Base-by-base conservation (phyloP, 1,140 invertebrate genomes). In the Eurosta solidaginis region DNA sequence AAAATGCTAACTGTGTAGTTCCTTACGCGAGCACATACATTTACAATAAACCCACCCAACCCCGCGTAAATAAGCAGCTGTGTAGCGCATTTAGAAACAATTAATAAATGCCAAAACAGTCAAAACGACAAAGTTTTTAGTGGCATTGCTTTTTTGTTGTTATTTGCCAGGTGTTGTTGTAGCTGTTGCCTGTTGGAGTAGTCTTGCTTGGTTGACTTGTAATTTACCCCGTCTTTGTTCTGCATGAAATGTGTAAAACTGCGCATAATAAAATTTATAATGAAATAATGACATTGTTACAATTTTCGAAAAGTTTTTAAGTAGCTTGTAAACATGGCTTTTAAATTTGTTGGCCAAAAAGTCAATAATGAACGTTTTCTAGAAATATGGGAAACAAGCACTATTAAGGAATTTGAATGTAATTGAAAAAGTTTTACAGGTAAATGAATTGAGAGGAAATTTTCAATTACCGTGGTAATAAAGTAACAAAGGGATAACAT, bases 221-320 rank as follows among this genome's bases (percentile, higher is more conserved):
- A 52, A 9, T 52, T 47, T 47, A 17, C 14, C 14, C n/a, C 59
- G 20, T 68, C 59, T 14, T 17, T 27, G 33, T 59, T 68, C 36
- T 27, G 59, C 59, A 20, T 68, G 20, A 10, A 20, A 17, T 33
- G 29, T 17, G 54, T 33, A n/a, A 59, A 59, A 59, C 22, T 68
- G n/a, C 59, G 59, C 59, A 68, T 68, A 68, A 68, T 68, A 42
- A 68, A 68, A 68, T 68, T 68, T 68, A 68, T 68, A 68, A 68
- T 68, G 59, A 68, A 68, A 68, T 68, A 68, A 68, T 68, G 59
- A 40, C 59, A 33, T 68, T 68, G 59, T 68, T 27, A 68, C 20
- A 68, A 68, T 68, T n/a, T 68, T 68, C 27, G 7, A 14, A 68
- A 68, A 68, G 59, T 68, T 68, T 68, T 68, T 68, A 40, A 68